Evolutionary conservation across 2,888 invertebrate species (phyloP).

Genomic region (Idaea aversata): DNA sequence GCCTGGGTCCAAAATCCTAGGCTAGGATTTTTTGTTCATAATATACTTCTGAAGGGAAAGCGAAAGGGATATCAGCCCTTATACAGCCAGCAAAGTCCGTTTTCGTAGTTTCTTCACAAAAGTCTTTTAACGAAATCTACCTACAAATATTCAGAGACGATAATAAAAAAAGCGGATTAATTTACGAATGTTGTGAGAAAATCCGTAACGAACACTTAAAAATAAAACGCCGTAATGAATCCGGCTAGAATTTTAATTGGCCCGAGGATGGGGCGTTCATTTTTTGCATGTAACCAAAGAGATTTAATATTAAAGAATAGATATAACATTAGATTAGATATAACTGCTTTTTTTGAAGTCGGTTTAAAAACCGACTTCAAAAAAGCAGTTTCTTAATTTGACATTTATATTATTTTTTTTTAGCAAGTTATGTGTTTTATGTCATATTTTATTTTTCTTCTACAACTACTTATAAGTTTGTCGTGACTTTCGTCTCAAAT

Average conservation of each 20-base stretch:
- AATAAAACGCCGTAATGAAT: constrained; percentile 67
- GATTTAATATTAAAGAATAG: neutral
- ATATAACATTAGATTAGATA: neutral
- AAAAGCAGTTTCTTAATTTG: too few relatives aligned
- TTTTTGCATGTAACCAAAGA: constrained; percentile 43
- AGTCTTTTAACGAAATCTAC: neutral
- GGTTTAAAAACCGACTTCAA: too few relatives aligned
- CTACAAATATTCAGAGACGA: neutral
- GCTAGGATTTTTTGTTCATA: too few relatives aligned
- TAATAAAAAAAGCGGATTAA: constrained; percentile 28
- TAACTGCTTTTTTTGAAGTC: too few relatives aligned
- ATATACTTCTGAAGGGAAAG: too few relatives aligned
- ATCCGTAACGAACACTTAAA: constrained; percentile 58
- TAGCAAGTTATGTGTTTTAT: too few relatives aligned
- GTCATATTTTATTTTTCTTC: too few relatives aligned
- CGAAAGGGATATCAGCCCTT: too few relatives aligned
- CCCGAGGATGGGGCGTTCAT: constrained; percentile 39
- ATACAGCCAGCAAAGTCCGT: neutral
- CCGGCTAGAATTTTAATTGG: constrained; percentile 73
- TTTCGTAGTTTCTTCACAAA: neutral
- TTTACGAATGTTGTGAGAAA: constrained; percentile 40
- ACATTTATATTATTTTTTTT: too few relatives aligned
- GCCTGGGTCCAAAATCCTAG: too few relatives aligned
- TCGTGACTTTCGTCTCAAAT: too few relatives aligned
- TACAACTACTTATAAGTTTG: too few relatives aligned